Base-by-base conservation (phyloP, 2,888 invertebrate species). In the Pyralis farinalis region DNA sequence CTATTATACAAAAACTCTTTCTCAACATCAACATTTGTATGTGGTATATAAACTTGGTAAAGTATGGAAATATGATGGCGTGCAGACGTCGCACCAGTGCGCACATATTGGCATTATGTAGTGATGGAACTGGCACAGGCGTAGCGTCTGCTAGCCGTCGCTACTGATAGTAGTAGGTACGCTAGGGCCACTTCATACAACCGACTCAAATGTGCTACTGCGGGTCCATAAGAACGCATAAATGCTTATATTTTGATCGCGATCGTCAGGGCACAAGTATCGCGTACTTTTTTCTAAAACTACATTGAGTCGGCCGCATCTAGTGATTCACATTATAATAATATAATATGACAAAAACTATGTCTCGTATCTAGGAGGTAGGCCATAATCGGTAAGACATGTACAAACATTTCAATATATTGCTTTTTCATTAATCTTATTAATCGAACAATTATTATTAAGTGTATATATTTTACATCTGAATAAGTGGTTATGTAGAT, bases 11-110 rank as follows among this genome's bases (percentile, higher is more conserved):
- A 65, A 41, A 63, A 59, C 69, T 53, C 69, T 68, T n/a, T 76
- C 55, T 77, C 72, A 84, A 81, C 78, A 81, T 77, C 73, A 76
- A 77, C 65, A 62, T 66, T 62, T 66, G 60, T 65, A 66, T 53
- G 65, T 49, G 65, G 63, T 63, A 63, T 63, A 64, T 63, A 74
- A 58, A 51, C 60, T 56, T 53, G 55, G 60, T 63, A 57, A 61
- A 49, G 48, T 51, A 44, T 47, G 44, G 53, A 40, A 40, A 37
- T 44, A 40, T 41, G 42, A 40, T 40, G 30, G 34, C 30, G 16
- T 36, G 27, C 43, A 37, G 38, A 40, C 31, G 38, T 31, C 30
- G 44, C 44, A 43, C 41, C 40, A 33, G 39, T 46, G 47, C 42
- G 36, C 16, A 16, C 4, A 4, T 16, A 16, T 16, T 3, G 3